These are phyloP conservation scores for Papilio aristodemus DNA, from an alignment of 1,140 invertebrate genomes.

Conservation along the genomic window DNA sequence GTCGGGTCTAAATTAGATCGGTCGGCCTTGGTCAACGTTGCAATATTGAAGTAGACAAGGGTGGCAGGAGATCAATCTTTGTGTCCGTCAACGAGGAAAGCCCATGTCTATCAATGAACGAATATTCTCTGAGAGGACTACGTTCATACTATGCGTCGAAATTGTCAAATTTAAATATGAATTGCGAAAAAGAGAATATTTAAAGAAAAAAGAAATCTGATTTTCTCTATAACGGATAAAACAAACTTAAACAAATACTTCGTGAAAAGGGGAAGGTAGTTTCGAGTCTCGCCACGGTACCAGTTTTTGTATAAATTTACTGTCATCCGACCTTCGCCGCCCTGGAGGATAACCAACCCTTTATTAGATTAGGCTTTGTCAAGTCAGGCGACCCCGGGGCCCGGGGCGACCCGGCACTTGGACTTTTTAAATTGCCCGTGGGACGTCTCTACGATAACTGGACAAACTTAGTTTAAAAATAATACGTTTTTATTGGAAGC, in stretches of 20 bases:
- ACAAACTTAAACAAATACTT: background rate
- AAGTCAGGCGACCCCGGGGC: conserved; percentile 19
- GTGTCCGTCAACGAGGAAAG: too few species aligned
- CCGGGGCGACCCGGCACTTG: background rate
- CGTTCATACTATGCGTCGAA: too few species aligned
- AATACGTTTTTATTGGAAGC: conserved; percentile 17
- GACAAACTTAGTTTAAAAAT: conserved; percentile 26
- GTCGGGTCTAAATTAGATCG: too few species aligned
- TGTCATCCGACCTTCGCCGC: conserved; percentile 14
- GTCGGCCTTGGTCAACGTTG: too few species aligned
- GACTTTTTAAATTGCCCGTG: conserved; percentile 30
- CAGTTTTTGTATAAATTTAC: conserved; percentile 25
- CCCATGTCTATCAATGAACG: too few species aligned
- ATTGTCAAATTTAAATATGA: too few species aligned
- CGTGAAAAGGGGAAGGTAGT: background rate
- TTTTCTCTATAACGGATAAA: too few species aligned
- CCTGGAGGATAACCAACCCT: conserved; percentile 20
- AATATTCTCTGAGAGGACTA: too few species aligned
- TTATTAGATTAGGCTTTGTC: conserved; percentile 30
- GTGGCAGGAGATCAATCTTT: too few species aligned
- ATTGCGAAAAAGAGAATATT: too few species aligned
- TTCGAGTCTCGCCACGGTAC: background rate
- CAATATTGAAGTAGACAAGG: too few species aligned
- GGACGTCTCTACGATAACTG: conserved; percentile 25
- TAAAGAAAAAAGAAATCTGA: too few species aligned